Evolutionary conservation across 1,140 invertebrate species (phyloP), one percentile per base, ranked within the genome.

Genomic region (Lucilia cuprina): DNA sequence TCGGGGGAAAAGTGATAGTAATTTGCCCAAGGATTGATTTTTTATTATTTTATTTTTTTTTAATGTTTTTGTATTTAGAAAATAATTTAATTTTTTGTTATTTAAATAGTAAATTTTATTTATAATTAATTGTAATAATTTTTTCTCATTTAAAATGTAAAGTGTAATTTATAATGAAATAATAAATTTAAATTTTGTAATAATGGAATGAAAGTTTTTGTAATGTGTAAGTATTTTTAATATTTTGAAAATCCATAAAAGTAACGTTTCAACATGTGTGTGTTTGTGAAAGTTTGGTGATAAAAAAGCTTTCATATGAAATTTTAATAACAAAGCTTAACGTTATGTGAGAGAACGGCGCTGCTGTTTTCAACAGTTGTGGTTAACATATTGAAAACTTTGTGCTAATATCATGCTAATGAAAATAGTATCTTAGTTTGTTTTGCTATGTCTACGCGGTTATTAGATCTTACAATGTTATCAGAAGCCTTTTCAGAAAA

Each of bases 1-100:
- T 14, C 91, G 96, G 74, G 96, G 96, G 19, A 97, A 97, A 92
- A 97, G 96, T 90, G 96, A 97, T 87, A 96, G 95, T 86, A 95
- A 95, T 55, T 91, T 97, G 86, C 96, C 96, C 19, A 96, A 97
- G 91, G 95, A 96, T 91, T 95, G 93, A 94, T 25, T 70, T 21
- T 25, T 21, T 21, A 25, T 7, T 25, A 8, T 19, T 2, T 70
- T 70, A 4, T 60, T 70, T 25, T 10, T 70, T 21, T 70, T 70
- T 1, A 70, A 70, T 70, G 25, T 4, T 70, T 70, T 60, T 60
- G 41, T 5, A 41, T 41, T 41, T 2, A 41, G 5, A 41, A 41
- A 41, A 8, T 41, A 14, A 60, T 60, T 12, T 60, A 10, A 17
- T 2, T 60, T 17, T 8, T 60, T 60, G 19, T 4, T 70, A 9